Evolutionary conservation across 2,888 invertebrate genomes (phyloP).

Genomic region (Platycheirus albimanus): DNA sequence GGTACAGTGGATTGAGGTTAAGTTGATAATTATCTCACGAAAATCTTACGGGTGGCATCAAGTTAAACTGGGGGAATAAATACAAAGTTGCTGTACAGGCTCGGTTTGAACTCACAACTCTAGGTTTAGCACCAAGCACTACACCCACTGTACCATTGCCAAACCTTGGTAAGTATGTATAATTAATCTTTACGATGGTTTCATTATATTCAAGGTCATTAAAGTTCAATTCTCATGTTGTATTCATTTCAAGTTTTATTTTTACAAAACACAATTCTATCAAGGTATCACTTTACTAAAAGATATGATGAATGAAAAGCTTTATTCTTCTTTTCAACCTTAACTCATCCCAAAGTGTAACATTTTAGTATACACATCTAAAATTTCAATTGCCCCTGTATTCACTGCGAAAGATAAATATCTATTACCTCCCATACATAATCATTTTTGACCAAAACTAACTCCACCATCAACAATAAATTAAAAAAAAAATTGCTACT

Average conservation of each 20-base stretch:
- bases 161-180: too few species aligned
- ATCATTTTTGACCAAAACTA: conserved; percentile 41
- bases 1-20: too few species aligned
- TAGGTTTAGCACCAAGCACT: too few species aligned
- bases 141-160: too few species aligned
- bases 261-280: background rate
- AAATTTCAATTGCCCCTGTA: conserved; percentile 14
- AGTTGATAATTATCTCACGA: too few species aligned
- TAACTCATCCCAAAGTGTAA: conserved; percentile 17
- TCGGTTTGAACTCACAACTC: too few species aligned
- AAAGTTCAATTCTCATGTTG: conserved; percentile 15
- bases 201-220: conserved; percentile 1
- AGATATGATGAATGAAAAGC: conserved; percentile 11
- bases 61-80: too few species aligned
- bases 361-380: conserved; percentile 17
- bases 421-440: conserved; percentile 50
- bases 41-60: too few species aligned
- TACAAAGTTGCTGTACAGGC: too few species aligned
- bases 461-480: conserved; percentile 22
- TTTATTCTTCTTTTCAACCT: conserved; percentile 15
- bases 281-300: conserved; percentile 10
- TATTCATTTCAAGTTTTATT: background rate
- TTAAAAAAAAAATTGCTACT: conserved; percentile 7
- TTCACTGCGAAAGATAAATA: conserved; percentile 28
- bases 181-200: too few species aligned